phyloP scores from a whole-genome alignment of 2,113 vertebrate genomes.

The Hypanus sabinus region DNA sequence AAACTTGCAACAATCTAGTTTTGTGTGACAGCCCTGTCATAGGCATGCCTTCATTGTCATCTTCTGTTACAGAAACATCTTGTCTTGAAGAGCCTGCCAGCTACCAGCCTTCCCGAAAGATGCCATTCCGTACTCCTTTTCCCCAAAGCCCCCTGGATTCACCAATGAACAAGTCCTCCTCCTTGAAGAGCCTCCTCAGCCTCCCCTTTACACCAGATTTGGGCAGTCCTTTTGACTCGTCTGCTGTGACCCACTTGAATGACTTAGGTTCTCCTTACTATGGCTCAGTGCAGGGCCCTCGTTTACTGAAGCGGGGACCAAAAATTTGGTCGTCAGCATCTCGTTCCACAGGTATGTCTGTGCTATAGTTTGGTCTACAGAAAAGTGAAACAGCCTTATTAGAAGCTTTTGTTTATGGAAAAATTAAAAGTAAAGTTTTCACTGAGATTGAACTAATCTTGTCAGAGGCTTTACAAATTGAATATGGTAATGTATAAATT shows the following conservation, averaged over 20 bases:
- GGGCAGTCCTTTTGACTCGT: slow-evolving; percentile 63
- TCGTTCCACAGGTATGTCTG: slow-evolving; percentile 53
- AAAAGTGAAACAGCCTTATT: not conserved
- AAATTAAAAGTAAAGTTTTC: not conserved
- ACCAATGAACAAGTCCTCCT: slow-evolving; percentile 60
- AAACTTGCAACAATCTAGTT: not conserved
- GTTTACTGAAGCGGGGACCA: slow-evolving; percentile 66
- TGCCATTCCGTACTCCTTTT: slow-evolving; percentile 51
- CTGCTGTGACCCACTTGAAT: slow-evolving; percentile 55
- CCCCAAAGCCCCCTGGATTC: slow-evolving; percentile 56
- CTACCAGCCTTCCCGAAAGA: slow-evolving; percentile 45
- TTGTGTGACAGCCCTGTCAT: not conserved
- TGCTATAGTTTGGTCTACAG: not conserved
- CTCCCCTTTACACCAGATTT: slow-evolving; percentile 62
- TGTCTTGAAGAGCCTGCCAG: slow-evolving; percentile 56
- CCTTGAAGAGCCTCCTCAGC: slow-evolving; percentile 52
- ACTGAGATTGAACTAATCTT: not conserved
- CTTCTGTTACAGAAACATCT: slow-evolving; percentile 46
- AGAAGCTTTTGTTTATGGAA: not conserved
- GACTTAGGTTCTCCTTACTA: slow-evolving; percentile 65
- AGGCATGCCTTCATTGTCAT: not conserved
- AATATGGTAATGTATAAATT: not conserved
- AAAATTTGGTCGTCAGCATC: slow-evolving; percentile 79
- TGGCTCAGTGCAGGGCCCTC: slow-evolving; percentile 67
- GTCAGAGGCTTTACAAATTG: not conserved